These are phyloP conservation scores for Dolichallabes microphthalmus DNA, from an alignment of 2,113 vertebrate genomes.

Conservation along the genomic window DNA sequence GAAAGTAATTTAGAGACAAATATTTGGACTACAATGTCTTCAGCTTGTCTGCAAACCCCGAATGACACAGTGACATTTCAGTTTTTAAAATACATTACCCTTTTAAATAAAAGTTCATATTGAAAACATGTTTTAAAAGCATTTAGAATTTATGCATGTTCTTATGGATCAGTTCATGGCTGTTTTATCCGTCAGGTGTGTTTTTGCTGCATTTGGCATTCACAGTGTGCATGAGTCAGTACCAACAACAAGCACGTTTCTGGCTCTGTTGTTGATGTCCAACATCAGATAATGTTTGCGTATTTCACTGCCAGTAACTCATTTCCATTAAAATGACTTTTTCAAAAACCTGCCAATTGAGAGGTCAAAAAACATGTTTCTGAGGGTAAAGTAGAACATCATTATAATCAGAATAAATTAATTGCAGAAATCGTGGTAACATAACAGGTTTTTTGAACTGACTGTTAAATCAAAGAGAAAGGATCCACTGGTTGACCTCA, in stretches of 20 bases:
- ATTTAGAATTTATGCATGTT: constrained; percentile 8
- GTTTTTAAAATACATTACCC: not conserved
- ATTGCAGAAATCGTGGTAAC: not conserved
- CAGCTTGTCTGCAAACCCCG: not conserved
- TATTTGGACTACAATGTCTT: not conserved
- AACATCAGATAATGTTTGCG: constrained; percentile 24
- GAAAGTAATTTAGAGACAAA: too few species aligned
- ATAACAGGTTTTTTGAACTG: not conserved
- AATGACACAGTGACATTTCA: not conserved
- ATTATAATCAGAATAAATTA: constrained; percentile 14
- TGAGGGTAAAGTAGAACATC: not conserved
- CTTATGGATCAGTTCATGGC: not conserved
- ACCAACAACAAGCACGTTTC: not conserved
- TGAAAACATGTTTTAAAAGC: not conserved
- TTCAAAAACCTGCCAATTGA: constrained; percentile 6
- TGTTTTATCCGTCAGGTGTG: constrained; percentile 26
- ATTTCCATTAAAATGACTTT: constrained; percentile 23
- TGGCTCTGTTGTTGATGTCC: constrained; percentile 24
- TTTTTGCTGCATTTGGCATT: not conserved
- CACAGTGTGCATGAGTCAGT: constrained; percentile 4
- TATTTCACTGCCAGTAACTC: constrained; percentile 23
- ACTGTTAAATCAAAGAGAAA: not conserved
- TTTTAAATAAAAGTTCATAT: not conserved
- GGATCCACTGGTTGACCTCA: not conserved
- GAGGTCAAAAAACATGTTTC: constrained; percentile 13